Evolutionary conservation across 2,888 invertebrate genomes (phyloP).

Genomic region (Cyrtodaria siliqua): DNA sequence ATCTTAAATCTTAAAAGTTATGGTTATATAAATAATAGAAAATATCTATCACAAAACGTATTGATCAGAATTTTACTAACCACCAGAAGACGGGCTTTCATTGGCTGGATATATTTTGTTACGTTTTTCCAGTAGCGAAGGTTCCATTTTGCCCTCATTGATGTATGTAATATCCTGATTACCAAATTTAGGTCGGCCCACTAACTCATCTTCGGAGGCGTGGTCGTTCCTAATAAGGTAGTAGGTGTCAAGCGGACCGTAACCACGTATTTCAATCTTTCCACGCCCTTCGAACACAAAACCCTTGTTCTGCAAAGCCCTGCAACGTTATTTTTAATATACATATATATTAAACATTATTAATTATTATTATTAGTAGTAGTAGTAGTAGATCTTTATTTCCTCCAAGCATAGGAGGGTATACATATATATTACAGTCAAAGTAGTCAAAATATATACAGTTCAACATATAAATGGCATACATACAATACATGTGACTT

Average conservation of each 20-base stretch:
- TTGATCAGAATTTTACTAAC: conserved; percentile 21
- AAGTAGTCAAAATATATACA: too few relatives aligned
- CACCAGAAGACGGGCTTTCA: conserved; percentile 58
- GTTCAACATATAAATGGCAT: too few relatives aligned
- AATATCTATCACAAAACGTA: too few relatives aligned
- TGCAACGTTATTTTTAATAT: conserved; percentile 34
- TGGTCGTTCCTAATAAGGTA: conserved; percentile 66
- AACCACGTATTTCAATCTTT: conserved; percentile 69
- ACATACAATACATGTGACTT: too few relatives aligned
- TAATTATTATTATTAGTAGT: too few relatives aligned
- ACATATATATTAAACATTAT: too few relatives aligned
- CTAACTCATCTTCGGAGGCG: conserved; percentile 59
- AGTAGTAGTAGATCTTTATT: too few relatives aligned
- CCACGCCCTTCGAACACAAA: conserved; percentile 73
- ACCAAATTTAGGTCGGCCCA: conserved; percentile 47
- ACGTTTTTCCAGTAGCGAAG: conserved; percentile 39
- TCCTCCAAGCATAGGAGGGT: too few relatives aligned
- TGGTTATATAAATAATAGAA: too few relatives aligned
- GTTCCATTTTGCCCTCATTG: conserved; percentile 58
- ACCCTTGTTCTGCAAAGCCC: conserved; percentile 63
- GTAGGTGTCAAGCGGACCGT: conserved; percentile 69
- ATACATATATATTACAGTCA: too few relatives aligned
- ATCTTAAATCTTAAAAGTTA: too few relatives aligned
- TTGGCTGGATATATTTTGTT: conserved; percentile 50
- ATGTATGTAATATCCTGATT: conserved; percentile 57